A percentile compares a stretch with the other conserved stretches of the same genome.
These are phyloP conservation scores for Halocaridina rubra DNA, from an alignment of 2,888 invertebrate genomes.

Conservation along the genomic window DNA sequence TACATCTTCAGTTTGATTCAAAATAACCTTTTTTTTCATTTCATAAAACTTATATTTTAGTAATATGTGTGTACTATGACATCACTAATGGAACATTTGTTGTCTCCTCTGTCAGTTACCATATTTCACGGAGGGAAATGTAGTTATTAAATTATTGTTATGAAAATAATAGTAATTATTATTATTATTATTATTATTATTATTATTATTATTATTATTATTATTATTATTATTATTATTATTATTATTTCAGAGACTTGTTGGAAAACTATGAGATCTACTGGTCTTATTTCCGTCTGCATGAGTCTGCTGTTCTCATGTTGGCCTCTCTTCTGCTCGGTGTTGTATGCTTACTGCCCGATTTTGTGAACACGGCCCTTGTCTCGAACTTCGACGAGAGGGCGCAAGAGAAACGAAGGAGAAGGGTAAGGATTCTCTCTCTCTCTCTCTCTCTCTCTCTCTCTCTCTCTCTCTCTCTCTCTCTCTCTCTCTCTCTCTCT, in stretches of 20 bases:
- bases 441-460: not conserved
- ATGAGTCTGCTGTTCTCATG: conserved; percentile 26
- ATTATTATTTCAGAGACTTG: conserved; percentile 2
- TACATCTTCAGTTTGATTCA: no score
- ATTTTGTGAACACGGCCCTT: conserved; percentile 33
- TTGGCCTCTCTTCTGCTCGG: conserved; percentile 40
- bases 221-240: not conserved
- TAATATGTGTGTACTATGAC: no score
- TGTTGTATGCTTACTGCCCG: conserved; percentile 46
- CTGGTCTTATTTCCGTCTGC: conserved; percentile 45
- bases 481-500: not conserved
- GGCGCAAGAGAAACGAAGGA: not conserved
- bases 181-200: not conserved
- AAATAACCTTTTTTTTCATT: not conserved
- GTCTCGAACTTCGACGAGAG: not conserved
- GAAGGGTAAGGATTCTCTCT: not conserved
- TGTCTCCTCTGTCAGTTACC: no score
- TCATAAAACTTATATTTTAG: no score
- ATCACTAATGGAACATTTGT: no score
- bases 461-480: not conserved
- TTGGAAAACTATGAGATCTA: conserved; percentile 34
- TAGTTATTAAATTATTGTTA: no score
- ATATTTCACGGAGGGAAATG: no score
- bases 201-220: not conserved
- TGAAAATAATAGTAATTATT: no score